phyloP scores from a whole-genome alignment of 2,797 vertebrate species.

The Sphenodon punctatus region DNA sequence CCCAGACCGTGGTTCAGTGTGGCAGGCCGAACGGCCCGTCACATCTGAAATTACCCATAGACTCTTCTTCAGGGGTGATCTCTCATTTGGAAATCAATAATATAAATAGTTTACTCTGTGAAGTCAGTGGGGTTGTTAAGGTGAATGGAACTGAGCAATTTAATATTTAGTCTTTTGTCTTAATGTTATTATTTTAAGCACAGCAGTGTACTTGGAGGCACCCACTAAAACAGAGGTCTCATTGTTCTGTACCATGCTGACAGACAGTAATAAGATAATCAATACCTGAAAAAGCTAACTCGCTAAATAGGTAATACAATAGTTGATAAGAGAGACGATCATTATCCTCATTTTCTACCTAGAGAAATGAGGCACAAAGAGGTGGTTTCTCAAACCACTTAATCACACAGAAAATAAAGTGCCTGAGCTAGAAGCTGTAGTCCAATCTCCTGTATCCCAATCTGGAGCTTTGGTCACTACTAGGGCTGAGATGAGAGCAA shows the following conservation, averaged over 20 bases:
- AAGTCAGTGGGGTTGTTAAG: not conserved
- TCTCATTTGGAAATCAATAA: no score
- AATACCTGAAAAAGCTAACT: not conserved
- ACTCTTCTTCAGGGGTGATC: no score
- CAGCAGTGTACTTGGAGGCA: not conserved
- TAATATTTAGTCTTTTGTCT: not conserved
- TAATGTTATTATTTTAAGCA: not conserved
- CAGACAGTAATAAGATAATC: not conserved
- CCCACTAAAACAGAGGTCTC: not conserved
- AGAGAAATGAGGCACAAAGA: not conserved
- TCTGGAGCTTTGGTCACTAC: not conserved
- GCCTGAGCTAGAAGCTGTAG: not conserved
- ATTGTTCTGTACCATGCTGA: not conserved
- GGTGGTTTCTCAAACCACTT: not conserved
- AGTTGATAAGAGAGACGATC: not conserved
- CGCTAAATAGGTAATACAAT: slow-evolving; percentile 1
- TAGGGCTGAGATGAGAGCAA: not conserved
- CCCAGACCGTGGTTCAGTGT: no score
- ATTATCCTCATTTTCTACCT: not conserved
- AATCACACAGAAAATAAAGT: not conserved
- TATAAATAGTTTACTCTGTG: no score
- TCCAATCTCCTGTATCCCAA: not conserved
- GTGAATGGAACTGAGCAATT: slow-evolving; percentile 14
- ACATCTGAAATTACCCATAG: no score
- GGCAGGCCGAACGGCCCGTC: no score